Evolutionary conservation across 2,888 invertebrate genomes (phyloP), one percentile per base, ranked within the genome.

Genomic region (Elysia crispata): DNA sequence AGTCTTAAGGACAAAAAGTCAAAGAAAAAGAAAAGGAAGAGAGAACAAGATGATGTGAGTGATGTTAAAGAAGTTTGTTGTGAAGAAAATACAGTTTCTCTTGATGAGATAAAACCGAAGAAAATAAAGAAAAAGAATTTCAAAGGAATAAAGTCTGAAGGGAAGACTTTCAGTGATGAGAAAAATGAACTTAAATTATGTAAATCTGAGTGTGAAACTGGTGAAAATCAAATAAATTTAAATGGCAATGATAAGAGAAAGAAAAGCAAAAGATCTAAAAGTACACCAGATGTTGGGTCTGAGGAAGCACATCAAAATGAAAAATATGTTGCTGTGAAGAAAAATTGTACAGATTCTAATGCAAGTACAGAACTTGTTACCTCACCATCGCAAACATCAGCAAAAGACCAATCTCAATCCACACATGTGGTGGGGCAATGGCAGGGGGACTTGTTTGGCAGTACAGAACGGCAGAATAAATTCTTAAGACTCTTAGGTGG

Each of bases 401-500:
- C 50, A 11, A n/a, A 18, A 28, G 54, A 1, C 20, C 25, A 41
- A 49, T 23, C 1, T 23, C 1, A 33, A 25, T n/a, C 25, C 6
- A 15, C 66, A 31, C 69, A 20, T 41, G 31, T 64, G 13, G 18
- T 80, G n/a, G 87, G 87, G 13, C 88, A 89, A 78, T 89, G 89
- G 89, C 82, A 81, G 28, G 82, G 85, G 31, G 85, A 85, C 31
- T 77, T 85, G 28, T 85, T 87, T 79, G 86, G 84, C 20, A 83
- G 83, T 69, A 77, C 76, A 11, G 84, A 86, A 6, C 79, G 87
- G 70, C 87, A 88, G 81, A 85, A 87, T 62, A 89, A 89, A 83
- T 89, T 89, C 80, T 73, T 88, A 0, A 74, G 86, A 25, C 84
- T 89, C 18, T 31, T 89, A 8, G 89, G 89, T 49, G 89, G 88